phyloP scores from a whole-genome alignment of 2,888 invertebrate genomes.

The Phengaris alcon region DNA sequence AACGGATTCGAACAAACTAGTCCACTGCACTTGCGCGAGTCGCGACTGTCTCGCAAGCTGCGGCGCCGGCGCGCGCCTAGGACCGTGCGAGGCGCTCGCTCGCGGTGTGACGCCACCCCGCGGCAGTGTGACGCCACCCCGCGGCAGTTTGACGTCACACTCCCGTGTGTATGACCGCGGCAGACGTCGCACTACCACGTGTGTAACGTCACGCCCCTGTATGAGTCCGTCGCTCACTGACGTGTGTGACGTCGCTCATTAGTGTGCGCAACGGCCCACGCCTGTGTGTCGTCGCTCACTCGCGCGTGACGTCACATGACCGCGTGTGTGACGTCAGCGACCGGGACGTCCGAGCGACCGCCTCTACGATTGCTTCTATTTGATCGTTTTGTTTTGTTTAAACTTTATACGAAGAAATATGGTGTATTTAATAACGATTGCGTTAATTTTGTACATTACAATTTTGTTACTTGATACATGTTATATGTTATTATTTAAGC shows the following conservation, averaged over 20 bases:
- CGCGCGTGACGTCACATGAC: slow-evolving; percentile 11
- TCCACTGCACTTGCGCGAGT: slow-evolving; percentile 66
- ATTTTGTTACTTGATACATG: slow-evolving; percentile 69
- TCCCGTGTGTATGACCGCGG: neutral
- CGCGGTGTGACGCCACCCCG: slow-evolving; percentile 1
- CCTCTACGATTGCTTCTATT: slow-evolving; percentile 52
- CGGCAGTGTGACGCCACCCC: slow-evolving; percentile 10
- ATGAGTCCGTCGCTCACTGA: no score
- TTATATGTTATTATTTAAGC: slow-evolving; percentile 75
- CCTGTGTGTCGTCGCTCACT: neutral
- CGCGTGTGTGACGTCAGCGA: slow-evolving; percentile 34
- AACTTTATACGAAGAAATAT: slow-evolving; percentile 43
- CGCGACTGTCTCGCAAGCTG: slow-evolving; percentile 50
- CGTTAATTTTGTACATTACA: slow-evolving; percentile 78
- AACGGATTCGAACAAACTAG: slow-evolving; percentile 78
- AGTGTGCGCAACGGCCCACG: neutral
- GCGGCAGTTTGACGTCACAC: neutral
- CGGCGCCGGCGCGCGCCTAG: slow-evolving; percentile 44
- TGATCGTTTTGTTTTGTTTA: slow-evolving; percentile 67
- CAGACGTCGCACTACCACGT: neutral
- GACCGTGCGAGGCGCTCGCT: slow-evolving; percentile 25
- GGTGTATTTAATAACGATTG: slow-evolving; percentile 48
- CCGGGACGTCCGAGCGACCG: slow-evolving; percentile 40
- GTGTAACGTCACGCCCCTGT: neutral
- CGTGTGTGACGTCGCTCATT: neutral